Evolutionary conservation across 2,888 invertebrate genomes (phyloP).

Genomic region (Lottia scabra): DNA sequence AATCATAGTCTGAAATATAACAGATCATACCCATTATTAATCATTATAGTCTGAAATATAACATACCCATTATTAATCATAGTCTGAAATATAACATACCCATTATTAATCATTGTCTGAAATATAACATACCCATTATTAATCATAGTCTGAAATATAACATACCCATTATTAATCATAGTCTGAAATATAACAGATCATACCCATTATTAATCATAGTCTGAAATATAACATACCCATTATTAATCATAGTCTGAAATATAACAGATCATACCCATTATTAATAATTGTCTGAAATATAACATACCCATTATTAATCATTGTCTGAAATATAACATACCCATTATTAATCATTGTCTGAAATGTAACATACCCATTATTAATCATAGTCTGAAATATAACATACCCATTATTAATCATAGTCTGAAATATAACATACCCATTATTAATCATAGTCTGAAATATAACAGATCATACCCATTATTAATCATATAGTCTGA

Average conservation of each 20-base stretch:
- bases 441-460: conserved; percentile 83
- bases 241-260: conserved; percentile 81
- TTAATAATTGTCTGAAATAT: conserved; percentile 82
- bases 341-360: conserved; percentile 85
- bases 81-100: conserved; percentile 84
- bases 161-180: conserved; percentile 87
- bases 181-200: conserved; percentile 81
- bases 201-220: conserved; percentile 86
- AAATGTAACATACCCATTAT: conserved; percentile 88
- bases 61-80: conserved; percentile 89
- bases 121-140: conserved; percentile 89
- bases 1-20: conserved; percentile 81
- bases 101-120: conserved; percentile 83
- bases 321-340: conserved; percentile 83
- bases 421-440: conserved; percentile 84
- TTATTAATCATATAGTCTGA: conserved; percentile 82
- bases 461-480: conserved; percentile 88
- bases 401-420: conserved; percentile 89
- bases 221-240: conserved; percentile 88
- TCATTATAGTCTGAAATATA: conserved; percentile 81
- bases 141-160: conserved; percentile 82
- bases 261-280: conserved; percentile 89
- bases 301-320: conserved; percentile 88
- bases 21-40: conserved; percentile 89
- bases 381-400: conserved; percentile 81